Base-by-base conservation (phyloP, 1,140 invertebrate species). In the Battus philenor region DNA sequence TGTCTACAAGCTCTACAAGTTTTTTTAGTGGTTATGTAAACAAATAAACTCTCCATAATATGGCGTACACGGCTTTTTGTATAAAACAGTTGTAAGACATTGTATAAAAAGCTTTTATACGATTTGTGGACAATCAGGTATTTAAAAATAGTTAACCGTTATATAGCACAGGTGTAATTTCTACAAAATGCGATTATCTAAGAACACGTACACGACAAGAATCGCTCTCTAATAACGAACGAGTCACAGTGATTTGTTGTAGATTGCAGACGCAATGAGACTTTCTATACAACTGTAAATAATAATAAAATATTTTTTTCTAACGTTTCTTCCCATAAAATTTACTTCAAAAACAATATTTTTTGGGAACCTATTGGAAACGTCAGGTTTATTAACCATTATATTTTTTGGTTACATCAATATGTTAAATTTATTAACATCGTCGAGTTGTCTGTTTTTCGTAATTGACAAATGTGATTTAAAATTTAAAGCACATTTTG, bases 221-320 rank as follows among this genome's bases (percentile, higher is more conserved):
- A 76, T 76, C 75, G 65, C 74, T 53, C 63, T 74, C 67, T 83
- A 83, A 80, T 80, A 78, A 77, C 79, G 61, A 63, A 50, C 62
- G 53, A 55, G 50, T 54, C 52, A 59, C 65, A 69, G 66, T 65
- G 67, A 68, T 73, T 74, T 71, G 70, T 79, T 64, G 68, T 77
- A 76, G 74, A 79, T 79, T 82, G 67, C 62, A 69, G 61, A 68
- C 61, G 63, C 56, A 65, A 64, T 62, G 59, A 60, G 62, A 51
- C 58, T 51, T 58, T 50, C 20, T 20, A 5, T 12, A 38, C 24
- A 80, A 74, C 78, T 79, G 78, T 82, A 78, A 68, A 68, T 82
- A 80, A 82, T 80, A 63, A 76, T 67, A 71, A 69, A 73, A 79
- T 66, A 58, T 52, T 56, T 47, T 57, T 60, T 58, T 27, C 24